Evolutionary conservation across 2,113 vertebrate species (phyloP).

Genomic region (Echinops telfairi): DNA sequence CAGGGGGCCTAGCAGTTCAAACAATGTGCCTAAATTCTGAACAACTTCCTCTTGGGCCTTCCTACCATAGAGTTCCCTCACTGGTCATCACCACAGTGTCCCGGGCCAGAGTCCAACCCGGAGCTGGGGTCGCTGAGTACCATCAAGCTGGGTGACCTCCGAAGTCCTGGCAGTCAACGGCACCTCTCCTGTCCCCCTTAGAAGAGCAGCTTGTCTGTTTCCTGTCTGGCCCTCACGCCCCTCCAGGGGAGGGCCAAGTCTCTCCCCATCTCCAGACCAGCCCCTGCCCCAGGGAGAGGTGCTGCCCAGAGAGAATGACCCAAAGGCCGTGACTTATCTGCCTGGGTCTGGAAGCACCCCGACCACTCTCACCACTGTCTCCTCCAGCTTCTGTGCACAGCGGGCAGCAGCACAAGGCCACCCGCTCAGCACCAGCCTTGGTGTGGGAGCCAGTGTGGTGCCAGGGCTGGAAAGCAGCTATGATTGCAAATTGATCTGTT

Average conservation of each 20-base stretch:
- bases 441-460: neutral
- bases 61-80: neutral
- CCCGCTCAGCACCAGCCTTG: neutral
- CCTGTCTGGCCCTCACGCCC: neutral
- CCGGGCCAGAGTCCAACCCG: neutral
- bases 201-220: neutral
- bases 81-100: neutral
- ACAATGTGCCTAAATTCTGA: too few relatives aligned
- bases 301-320: accelerated
- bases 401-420: neutral
- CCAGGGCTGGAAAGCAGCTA: constrained; percentile 24
- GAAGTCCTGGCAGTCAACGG: neutral
- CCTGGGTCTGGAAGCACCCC: neutral
- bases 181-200: neutral
- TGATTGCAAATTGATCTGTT: constrained; percentile 71
- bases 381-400: neutral
- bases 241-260: neutral
- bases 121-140: neutral
- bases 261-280: neutral
- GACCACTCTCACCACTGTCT: neutral
- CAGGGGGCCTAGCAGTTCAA: too few relatives aligned
- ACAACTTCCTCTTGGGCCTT: neutral
- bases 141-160: neutral
- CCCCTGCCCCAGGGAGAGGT: neutral
- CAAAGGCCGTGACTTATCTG: neutral